Conservation (phyloP, 2,888 invertebrate genomes). For the Adelognathus sp. region DNA sequence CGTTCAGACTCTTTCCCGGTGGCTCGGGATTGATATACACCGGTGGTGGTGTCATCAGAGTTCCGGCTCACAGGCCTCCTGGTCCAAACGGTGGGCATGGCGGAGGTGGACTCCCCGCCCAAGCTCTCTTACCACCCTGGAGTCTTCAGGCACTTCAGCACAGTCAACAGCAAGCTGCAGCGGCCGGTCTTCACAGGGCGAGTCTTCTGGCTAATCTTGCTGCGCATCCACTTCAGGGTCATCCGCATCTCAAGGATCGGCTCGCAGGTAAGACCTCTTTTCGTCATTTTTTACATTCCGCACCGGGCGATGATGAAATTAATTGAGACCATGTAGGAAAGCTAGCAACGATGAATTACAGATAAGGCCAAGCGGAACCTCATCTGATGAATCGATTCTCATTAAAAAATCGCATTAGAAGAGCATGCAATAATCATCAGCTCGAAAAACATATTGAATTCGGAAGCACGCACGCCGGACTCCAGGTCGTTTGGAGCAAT, state of each 20-base stretch:
- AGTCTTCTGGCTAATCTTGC: slow-evolving; percentile 79
- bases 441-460: too few relatives aligned
- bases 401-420: too few relatives aligned
- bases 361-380: too few relatives aligned
- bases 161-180: slow-evolving; percentile 76
- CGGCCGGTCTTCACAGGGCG: slow-evolving; percentile 77
- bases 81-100: slow-evolving; percentile 80
- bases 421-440: too few relatives aligned
- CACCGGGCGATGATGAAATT: too few relatives aligned
- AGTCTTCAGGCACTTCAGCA: slow-evolving; percentile 78
- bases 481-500: neutral
- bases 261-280: slow-evolving; percentile 73
- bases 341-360: too few relatives aligned
- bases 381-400: too few relatives aligned
- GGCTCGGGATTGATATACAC: slow-evolving; percentile 79
- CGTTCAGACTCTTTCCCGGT: slow-evolving; percentile 73
- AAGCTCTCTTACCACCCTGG: slow-evolving; percentile 74
- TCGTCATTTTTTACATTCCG: too few relatives aligned
- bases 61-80: slow-evolving; percentile 90
- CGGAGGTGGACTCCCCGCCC: slow-evolving; percentile 67
- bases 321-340: too few relatives aligned
- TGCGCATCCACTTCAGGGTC: slow-evolving; percentile 78
- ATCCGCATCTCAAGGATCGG: slow-evolving; percentile 79
- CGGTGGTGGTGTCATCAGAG: slow-evolving; percentile 89
- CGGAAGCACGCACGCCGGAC: neutral